Conservation (phyloP, 2,113 vertebrate species). For the Chaetorhynchus papuensis region DNA sequence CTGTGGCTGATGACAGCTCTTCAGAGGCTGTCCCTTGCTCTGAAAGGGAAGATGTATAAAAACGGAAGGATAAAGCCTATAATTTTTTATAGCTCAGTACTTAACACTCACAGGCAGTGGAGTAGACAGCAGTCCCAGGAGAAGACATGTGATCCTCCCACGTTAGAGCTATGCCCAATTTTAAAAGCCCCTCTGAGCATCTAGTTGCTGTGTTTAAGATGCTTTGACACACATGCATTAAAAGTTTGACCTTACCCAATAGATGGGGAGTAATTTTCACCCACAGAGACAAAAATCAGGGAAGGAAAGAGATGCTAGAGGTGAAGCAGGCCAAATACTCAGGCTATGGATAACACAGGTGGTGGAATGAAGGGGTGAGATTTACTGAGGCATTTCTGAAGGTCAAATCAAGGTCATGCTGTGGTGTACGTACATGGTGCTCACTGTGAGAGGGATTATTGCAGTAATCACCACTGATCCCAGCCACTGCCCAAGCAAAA, state of each 20-base stretch:
- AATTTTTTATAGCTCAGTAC: slow-evolving; percentile 17
- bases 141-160: neutral
- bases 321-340: neutral
- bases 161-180: neutral
- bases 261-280: neutral
- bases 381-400: neutral
- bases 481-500: neutral
- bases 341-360: neutral
- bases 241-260: neutral
- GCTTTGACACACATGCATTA: neutral
- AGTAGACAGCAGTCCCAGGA: neutral
- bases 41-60: neutral
- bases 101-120: neutral
- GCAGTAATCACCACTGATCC: neutral
- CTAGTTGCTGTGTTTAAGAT: neutral
- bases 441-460: neutral
- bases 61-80: neutral
- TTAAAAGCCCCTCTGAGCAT: neutral
- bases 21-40: neutral
- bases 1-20: neutral
- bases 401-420: neutral
- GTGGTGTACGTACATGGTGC: neutral
- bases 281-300: neutral
- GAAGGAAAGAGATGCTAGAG: neutral
- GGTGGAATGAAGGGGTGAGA: neutral